Evolutionary conservation across 2,888 invertebrate species (phyloP).

Genomic region (Andrena camellia): DNA sequence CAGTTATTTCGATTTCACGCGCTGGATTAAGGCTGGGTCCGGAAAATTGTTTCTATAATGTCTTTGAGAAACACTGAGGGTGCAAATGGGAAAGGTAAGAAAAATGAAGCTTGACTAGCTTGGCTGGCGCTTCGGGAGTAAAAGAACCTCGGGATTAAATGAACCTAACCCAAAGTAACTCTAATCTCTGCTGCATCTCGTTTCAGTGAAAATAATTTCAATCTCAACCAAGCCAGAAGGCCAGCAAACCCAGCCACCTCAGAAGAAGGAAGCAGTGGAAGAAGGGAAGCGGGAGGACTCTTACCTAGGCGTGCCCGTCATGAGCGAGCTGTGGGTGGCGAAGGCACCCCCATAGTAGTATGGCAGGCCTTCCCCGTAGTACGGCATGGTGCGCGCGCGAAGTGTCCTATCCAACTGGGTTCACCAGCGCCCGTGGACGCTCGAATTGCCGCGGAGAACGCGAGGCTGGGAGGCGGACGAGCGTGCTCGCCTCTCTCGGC

Average conservation of each 20-base stretch:
- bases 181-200: too few relatives aligned
- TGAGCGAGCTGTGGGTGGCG: conserved; percentile 83
- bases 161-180: too few relatives aligned
- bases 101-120: too few relatives aligned
- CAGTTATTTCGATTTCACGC: conserved; percentile 18
- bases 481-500: conserved; percentile 38
- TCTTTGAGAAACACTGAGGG: too few relatives aligned
- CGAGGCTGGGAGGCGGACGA: neutral
- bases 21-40: neutral
- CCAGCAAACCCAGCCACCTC: neutral
- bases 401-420: neutral
- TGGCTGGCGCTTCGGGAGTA: too few relatives aligned
- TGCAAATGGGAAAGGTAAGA: too few relatives aligned
- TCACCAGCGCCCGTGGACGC: neutral
- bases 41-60: too few relatives aligned
- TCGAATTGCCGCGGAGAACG: neutral
- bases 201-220: too few relatives aligned
- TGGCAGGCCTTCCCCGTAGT: conserved; percentile 81
- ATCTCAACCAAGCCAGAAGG: too few relatives aligned
- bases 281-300: conserved; percentile 35
- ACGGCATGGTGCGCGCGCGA: conserved; percentile 76
- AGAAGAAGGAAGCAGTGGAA: neutral
- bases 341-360: conserved; percentile 81
- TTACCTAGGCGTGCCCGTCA: conserved; percentile 83
- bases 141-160: too few relatives aligned